Percentiles rank a stretch among this genome's conserved stretches.
These are phyloP conservation scores for Aporophyla nigra DNA, from an alignment of 2,888 invertebrate genomes.

Conservation along the genomic window DNA sequence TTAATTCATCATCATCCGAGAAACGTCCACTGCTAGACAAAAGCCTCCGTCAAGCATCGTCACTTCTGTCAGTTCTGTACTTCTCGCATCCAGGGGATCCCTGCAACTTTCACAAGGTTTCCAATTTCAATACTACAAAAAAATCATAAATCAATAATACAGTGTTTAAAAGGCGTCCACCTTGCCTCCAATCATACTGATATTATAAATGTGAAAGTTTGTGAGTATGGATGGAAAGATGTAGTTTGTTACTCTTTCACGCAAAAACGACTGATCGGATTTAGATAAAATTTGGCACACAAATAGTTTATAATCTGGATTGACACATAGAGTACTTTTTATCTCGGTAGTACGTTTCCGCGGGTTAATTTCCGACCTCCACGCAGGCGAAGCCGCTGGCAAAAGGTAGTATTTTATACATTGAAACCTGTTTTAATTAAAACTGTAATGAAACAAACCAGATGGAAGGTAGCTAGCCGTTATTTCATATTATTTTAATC, in stretches of 20 bases:
- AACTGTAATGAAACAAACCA: constrained; percentile 30
- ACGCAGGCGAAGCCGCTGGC: too few species aligned
- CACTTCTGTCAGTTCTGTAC: too few species aligned
- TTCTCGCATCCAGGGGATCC: background rate
- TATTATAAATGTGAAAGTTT: too few species aligned
- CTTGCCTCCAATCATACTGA: background rate
- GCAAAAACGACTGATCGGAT: too few species aligned
- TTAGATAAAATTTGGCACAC: too few species aligned
- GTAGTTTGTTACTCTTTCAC: too few species aligned
- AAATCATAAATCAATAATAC: background rate
- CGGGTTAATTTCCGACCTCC: too few species aligned
- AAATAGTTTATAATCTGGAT: too few species aligned
- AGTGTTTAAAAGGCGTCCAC: background rate
- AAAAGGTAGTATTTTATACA: constrained; percentile 27
- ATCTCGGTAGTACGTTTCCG: too few species aligned
- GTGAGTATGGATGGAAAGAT: too few species aligned
- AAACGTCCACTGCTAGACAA: background rate
- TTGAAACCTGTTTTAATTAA: constrained; percentile 41
- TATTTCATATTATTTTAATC: constrained; percentile 63
- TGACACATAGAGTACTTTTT: too few species aligned
- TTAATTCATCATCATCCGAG: background rate
- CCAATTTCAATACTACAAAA: background rate
- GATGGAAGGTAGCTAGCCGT: constrained; percentile 44
- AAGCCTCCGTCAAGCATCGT: background rate
- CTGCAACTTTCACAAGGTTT: background rate